Base-by-base conservation (phyloP, 2,113 vertebrate genomes). In the Callorhinus ursinus region DNA sequence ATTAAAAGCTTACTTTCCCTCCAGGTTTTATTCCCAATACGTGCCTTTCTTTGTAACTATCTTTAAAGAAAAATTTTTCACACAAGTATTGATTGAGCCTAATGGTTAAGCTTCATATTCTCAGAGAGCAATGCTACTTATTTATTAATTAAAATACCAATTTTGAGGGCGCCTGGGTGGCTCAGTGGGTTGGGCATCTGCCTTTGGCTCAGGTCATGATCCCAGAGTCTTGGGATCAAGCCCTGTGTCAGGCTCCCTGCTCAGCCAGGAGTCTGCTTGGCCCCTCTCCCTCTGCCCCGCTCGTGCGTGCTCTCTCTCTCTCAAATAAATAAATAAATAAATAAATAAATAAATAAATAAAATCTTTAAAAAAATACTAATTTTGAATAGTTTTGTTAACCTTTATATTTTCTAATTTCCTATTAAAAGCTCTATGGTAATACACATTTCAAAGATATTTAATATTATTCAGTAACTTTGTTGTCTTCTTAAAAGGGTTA, bases 401-500 rank as follows among this genome's bases (percentile, higher is more conserved):
- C 31, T 71, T 95, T 92, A 59, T 61, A 88, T 88, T 81, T 94
- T 72, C 67, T 53, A 71, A 57, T 39, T 42, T 93, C n/a, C 77
- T 88, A 67, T 63, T 79, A 88, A 92, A 63, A 95, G 57, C 2
- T 53, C 28, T 39, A 91, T 33, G 21, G 36, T 90, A 83, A 83
- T 61, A 24, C 55, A 19, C 12, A 67, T 26, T 95, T 93, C 16
- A 46, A 86, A 88, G 49, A 46, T 63, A 82, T 28, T 77, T 61
- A 55, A 51, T 61, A 61, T 57, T 63, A 16, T 18, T 89, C 21
- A 63, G 19, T 53, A 53, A 90, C 65, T 88, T 92, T 46, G 16
- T 4, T 53, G 18, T 2, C 53, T 57, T 79, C 15, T 88, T 55
- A 84, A 28, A 92, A 84, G 59, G 10, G 31, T 53, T 63, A 51